A percentile compares a stretch with the other conserved stretches of the same genome.
Conservation (phyloP, 2,113 vertebrate species). For the Ptychochromis oligacanthus region DNA sequence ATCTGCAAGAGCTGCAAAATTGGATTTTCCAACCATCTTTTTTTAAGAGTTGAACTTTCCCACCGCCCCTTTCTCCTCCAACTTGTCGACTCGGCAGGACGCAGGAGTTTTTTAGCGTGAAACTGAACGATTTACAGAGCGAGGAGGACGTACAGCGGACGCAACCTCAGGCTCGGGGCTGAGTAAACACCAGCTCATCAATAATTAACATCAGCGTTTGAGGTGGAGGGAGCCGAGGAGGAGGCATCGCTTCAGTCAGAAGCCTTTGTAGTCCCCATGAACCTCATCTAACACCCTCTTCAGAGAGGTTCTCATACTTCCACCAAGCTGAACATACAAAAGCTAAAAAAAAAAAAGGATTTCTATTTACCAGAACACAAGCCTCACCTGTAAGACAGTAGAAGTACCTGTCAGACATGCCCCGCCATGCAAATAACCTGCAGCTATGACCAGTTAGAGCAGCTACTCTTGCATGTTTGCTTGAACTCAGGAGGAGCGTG, state of each 20-base stretch:
- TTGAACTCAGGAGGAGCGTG: neutral
- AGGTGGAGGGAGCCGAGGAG: constrained; percentile 16
- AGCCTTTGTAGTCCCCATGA: constrained; percentile 34
- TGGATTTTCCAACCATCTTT: constrained; percentile 58
- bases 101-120: neutral
- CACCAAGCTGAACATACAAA: neutral
- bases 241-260: constrained; percentile 20
- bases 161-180: neutral
- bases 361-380: neutral
- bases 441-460: constrained; percentile 43
- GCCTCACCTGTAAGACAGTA: constrained; percentile 23
- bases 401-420: constrained; percentile 8
- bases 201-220: constrained; percentile 60
- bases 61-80: constrained; percentile 8
- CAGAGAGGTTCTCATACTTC: too few species aligned
- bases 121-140: neutral
- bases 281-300: neutral
- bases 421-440: constrained; percentile 45
- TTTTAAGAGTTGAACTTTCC: constrained; percentile 55
- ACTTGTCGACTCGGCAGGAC: constrained; percentile 34
- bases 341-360: neutral
- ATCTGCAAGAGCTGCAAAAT: constrained; percentile 70
- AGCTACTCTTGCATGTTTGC: constrained; percentile 10
- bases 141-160: neutral
- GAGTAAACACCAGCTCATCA: constrained; percentile 55